Conservation (phyloP, 2,797 vertebrate genomes). For the Austrolebias charrua region DNA sequence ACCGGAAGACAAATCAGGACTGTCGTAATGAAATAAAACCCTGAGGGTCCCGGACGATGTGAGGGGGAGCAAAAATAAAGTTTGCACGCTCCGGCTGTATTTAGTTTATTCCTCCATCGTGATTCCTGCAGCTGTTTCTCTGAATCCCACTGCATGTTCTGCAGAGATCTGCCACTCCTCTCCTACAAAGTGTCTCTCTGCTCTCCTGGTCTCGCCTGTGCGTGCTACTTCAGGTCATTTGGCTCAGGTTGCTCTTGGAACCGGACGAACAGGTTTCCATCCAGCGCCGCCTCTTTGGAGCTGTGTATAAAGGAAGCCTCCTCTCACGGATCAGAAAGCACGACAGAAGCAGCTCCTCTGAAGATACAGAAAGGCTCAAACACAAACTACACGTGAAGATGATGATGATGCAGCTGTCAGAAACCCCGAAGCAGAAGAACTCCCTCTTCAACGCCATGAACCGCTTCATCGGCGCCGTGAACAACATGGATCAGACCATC, state of each 20-base stretch:
- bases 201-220: slow-evolving; percentile 23
- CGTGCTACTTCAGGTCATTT: slow-evolving; percentile 55
- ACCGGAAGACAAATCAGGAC: neutral
- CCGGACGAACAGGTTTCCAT: slow-evolving; percentile 67
- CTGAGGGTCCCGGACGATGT: too few relatives aligned
- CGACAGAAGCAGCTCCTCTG: neutral
- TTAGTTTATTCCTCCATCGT: neutral
- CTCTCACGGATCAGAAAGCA: neutral
- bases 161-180: slow-evolving; percentile 31
- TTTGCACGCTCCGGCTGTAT: neutral
- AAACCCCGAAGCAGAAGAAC: slow-evolving; percentile 89
- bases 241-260: slow-evolving; percentile 59
- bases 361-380: slow-evolving; percentile 2
- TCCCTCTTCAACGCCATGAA: slow-evolving; percentile 96
- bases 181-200: neutral
- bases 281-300: slow-evolving; percentile 44
- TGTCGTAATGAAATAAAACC: too few relatives aligned
- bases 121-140: neutral
- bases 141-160: neutral
- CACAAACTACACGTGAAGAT: slow-evolving; percentile 33
- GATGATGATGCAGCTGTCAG: slow-evolving; percentile 90
- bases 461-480: slow-evolving; percentile 94
- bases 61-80: neutral
- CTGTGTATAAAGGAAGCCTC: neutral
- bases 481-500: slow-evolving; percentile 98